Evolutionary conservation across 2,113 vertebrate genomes (phyloP).

Genomic region (human): DNA sequence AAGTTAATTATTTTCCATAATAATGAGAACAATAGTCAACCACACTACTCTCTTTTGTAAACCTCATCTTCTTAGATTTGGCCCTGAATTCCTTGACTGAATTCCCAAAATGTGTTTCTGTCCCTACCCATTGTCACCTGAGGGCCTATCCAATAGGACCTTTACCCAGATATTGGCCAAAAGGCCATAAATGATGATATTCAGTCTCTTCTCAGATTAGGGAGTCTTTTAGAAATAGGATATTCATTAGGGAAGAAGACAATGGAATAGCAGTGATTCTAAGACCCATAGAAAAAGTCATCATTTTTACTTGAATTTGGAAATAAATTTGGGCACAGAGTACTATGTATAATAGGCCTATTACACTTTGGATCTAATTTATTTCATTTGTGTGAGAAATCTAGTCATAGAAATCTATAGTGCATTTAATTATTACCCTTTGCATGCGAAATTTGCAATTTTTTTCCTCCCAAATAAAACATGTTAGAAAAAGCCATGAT

Average conservation of each 20-base stretch:
- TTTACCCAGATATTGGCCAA: background rate
- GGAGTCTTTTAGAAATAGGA: background rate
- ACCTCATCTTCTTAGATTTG: background rate
- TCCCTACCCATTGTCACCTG: background rate
- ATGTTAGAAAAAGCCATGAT: background rate
- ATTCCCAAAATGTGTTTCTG: background rate
- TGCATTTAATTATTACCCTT: background rate
- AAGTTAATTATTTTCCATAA: background rate
- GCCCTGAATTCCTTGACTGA: background rate
- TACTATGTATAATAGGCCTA: too few species aligned
- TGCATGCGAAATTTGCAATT: background rate
- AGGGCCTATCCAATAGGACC: background rate
- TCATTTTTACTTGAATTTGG: background rate
- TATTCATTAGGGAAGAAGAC: background rate
- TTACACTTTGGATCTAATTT: background rate
- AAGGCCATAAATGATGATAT: background rate
- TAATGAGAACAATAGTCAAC: background rate
- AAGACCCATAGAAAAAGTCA: background rate
- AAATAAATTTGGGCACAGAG: background rate
- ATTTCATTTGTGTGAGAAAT: background rate
- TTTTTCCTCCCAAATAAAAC: background rate
- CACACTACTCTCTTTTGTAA: background rate
- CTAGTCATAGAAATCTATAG: background rate
- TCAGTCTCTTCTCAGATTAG: background rate
- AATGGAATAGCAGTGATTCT: background rate